These are phyloP conservation scores for Lemur catta DNA, from an alignment of 2,797 vertebrate species.

Conservation along the genomic window DNA sequence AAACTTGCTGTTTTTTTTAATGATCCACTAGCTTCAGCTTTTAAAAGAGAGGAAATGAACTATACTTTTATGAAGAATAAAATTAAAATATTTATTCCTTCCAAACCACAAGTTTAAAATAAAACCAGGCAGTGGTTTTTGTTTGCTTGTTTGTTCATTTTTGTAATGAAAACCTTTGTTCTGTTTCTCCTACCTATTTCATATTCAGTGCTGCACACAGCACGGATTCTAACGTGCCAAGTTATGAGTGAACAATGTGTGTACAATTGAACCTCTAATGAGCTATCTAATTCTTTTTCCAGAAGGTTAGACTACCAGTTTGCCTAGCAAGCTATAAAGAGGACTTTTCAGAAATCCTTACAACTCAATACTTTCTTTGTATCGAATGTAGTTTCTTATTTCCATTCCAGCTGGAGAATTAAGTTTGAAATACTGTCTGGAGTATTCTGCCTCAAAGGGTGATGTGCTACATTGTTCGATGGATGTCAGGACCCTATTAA, in stretches of 20 bases:
- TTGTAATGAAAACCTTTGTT: constrained; percentile 32
- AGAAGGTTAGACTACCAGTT: constrained; percentile 41
- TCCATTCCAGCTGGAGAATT: constrained; percentile 48
- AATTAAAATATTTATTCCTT: constrained; percentile 36
- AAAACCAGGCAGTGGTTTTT: not conserved
- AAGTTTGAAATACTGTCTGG: constrained; percentile 65
- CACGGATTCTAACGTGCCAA: not conserved
- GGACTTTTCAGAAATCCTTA: constrained; percentile 50
- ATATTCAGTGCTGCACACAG: not conserved
- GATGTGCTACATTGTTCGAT: constrained; percentile 41
- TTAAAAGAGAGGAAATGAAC: constrained; percentile 3
- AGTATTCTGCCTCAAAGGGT: constrained; percentile 58
- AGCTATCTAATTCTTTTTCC: constrained; percentile 57
- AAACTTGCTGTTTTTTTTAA: constrained; percentile 23
- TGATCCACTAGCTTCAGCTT: not conserved
- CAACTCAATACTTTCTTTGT: constrained; percentile 62
- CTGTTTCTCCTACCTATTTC: not conserved
- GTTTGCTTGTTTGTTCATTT: not conserved
- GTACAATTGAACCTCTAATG: constrained; percentile 38
- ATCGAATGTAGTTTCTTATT: constrained; percentile 66
- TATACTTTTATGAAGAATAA: constrained; percentile 25
- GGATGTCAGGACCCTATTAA: constrained; percentile 59
- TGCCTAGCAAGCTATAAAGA: constrained; percentile 42
- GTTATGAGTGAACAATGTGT: not conserved
- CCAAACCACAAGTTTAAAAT: constrained; percentile 38